A percentile compares a stretch with the other conserved stretches of the same genome.
phyloP scores from a whole-genome alignment of 2,113 vertebrate species.

The Colius striatus region DNA sequence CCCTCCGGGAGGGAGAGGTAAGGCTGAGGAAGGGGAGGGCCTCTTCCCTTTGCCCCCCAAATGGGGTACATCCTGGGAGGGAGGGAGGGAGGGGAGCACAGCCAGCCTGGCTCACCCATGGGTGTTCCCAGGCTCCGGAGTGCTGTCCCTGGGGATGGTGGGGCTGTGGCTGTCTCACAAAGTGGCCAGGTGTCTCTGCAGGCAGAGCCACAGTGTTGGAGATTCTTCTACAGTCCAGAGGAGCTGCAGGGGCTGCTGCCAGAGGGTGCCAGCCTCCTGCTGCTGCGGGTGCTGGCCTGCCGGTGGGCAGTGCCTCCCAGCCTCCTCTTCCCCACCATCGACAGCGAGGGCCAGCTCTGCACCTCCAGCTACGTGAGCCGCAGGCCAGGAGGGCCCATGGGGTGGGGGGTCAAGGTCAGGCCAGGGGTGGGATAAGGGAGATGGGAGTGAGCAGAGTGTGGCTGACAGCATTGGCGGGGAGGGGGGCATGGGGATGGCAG shows the following conservation, averaged over 20 bases:
- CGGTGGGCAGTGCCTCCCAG: conserved; percentile 70
- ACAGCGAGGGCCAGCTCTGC: conserved; percentile 76
- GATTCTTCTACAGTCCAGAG: conserved; percentile 57
- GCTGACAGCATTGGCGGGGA: neutral
- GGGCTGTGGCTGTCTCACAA: neutral
- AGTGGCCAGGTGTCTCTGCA: neutral
- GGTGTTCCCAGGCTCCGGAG: neutral
- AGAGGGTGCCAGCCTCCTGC: conserved; percentile 84
- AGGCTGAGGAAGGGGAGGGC: neutral
- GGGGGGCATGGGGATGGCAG: too few species aligned
- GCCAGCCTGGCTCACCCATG: neutral
- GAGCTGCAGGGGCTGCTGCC: conserved; percentile 80
- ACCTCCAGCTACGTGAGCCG: conserved; percentile 81
- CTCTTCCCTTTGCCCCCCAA: neutral
- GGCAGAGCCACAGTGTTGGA: conserved; percentile 73
- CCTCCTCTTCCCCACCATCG: conserved; percentile 81
- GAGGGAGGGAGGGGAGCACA: too few species aligned
- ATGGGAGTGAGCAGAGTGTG: neutral
- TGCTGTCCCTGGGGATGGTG: neutral
- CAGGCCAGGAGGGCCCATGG: neutral
- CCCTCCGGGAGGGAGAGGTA: conserved; percentile 83
- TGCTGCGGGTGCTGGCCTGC: conserved; percentile 85
- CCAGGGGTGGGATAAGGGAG: neutral
- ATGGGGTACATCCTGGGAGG: neutral
- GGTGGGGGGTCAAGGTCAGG: neutral